Evolutionary conservation across 2,888 invertebrate species (phyloP), one percentile per base, ranked within the genome.

Genomic region (Nymphalis urticae): DNA sequence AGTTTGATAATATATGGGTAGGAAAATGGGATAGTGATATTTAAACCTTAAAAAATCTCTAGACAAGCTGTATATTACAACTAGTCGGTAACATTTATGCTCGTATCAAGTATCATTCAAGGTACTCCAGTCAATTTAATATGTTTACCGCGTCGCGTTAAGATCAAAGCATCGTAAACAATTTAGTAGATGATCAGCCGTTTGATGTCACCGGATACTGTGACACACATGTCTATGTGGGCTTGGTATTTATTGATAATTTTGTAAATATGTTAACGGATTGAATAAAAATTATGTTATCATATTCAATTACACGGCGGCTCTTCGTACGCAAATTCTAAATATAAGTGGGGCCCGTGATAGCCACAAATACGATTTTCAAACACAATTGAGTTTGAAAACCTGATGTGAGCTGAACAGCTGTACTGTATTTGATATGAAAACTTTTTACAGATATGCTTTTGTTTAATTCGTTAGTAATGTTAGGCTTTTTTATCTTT

Each of bases 91-190:
- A 16, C 6, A 16, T 27, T 24, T 54, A 32, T 56, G 17, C 54
- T 56, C 19, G 13, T 58, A 65, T 69, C 66, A 32, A 59, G 32
- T 69, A 51, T 59, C 64, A 42, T 17, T 13, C 67, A 67, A 70
- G 72, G 72, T 72, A 70, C 70, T 72, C 65, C 65, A 66, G 67
- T 63, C 72, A 66, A 72, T 75, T 75, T 71, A 74, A 71, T 69
- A 64, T 73, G 70, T 75, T 75, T 75, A 73, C 75, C 36, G 13
- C 24, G 17, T 42, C 66, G 64, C 69, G 53, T 64, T 17, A 48
- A 75, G 75, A 76, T 76, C 75, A 76, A 74, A 76, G 75, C 58
- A 59, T 69, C 63, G 74, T 74, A 74, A 75, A 75, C 73, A 75
- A 71, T 72, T 73, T 73, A 63, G 69, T 62, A 66, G 63, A 70